Conservation (phyloP, 2,888 invertebrate species). For the Dione juno region DNA sequence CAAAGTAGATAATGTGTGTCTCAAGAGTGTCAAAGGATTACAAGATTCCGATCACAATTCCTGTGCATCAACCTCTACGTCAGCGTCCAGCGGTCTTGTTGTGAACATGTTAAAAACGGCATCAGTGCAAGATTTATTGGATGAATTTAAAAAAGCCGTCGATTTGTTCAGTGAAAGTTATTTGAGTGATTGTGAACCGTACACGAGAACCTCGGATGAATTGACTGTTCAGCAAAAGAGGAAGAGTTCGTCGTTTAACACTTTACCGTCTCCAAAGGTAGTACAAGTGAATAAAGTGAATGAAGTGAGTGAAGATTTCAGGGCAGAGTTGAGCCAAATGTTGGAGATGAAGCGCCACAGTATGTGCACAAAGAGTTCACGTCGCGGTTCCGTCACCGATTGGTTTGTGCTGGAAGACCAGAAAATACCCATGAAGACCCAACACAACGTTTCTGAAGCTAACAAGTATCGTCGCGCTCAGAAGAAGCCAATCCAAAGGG, state of each 20-base stretch:
- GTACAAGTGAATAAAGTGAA: slow-evolving; percentile 69
- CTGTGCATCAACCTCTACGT: slow-evolving; percentile 65
- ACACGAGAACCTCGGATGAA: slow-evolving; percentile 60
- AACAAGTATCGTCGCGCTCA: slow-evolving; percentile 70
- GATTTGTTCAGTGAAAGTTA: slow-evolving; percentile 76
- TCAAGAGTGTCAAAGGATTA: slow-evolving; percentile 70
- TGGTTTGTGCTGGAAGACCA: slow-evolving; percentile 76
- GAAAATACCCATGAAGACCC: slow-evolving; percentile 37
- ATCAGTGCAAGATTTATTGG: slow-evolving; percentile 69
- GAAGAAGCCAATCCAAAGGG: slow-evolving; percentile 69
- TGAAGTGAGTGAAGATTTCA: slow-evolving; percentile 73
- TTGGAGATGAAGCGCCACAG: slow-evolving; percentile 58
- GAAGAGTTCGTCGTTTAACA: slow-evolving; percentile 70
- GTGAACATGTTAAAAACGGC: slow-evolving; percentile 65
- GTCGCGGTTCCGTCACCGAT: slow-evolving; percentile 77
- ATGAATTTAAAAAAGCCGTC: slow-evolving; percentile 74
- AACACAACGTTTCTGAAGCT: slow-evolving; percentile 47
- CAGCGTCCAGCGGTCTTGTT: slow-evolving; percentile 66
- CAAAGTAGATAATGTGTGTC: slow-evolving; percentile 64
- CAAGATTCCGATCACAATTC: slow-evolving; percentile 66
- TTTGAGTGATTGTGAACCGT: slow-evolving; percentile 75
- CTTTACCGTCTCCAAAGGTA: slow-evolving; percentile 71
- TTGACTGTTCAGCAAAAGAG: slow-evolving; percentile 61
- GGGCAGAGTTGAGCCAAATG: slow-evolving; percentile 63
- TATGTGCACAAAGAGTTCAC: slow-evolving; percentile 50